phyloP scores from a whole-genome alignment of 1,140 invertebrate species.

The Physella acuta region DNA sequence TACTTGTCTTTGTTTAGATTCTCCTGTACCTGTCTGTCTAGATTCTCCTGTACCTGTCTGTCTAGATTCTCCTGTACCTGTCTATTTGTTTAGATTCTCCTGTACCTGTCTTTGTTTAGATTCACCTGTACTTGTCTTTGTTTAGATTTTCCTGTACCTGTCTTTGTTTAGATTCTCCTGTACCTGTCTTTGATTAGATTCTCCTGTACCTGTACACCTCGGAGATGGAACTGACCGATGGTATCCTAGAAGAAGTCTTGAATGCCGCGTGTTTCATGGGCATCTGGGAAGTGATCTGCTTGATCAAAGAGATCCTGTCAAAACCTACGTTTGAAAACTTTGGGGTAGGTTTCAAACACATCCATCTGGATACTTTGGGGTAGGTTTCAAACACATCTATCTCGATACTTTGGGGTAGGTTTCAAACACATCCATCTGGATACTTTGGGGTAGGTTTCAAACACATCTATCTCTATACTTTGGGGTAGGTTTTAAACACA shows the following conservation, averaged over 20 bases:
- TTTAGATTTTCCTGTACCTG: no score
- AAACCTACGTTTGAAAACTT: constrained; percentile 18
- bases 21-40: no score
- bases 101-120: no score
- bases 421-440: not conserved
- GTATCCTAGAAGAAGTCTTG: constrained; percentile 4
- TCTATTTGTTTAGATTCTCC: no score
- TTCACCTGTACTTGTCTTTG: no score
- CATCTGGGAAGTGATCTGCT: constrained; percentile 5
- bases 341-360: not conserved
- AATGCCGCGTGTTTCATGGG: constrained; percentile 5
- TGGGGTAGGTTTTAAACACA: not conserved
- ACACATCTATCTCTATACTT: not conserved
- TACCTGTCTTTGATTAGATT: constrained; percentile 17
- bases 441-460: not conserved
- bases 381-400: not conserved
- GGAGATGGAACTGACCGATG: constrained; percentile 20
- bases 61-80: no score
- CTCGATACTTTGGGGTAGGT: not conserved
- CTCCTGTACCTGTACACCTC: constrained; percentile 24
- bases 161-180: no score
- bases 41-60: no score
- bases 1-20: no score
- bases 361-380: not conserved
- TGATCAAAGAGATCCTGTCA: constrained; percentile 10